These are phyloP conservation scores for Caenorhabditis macrosperma DNA, from an alignment of 2,888 invertebrate genomes.

Conservation along the genomic window DNA sequence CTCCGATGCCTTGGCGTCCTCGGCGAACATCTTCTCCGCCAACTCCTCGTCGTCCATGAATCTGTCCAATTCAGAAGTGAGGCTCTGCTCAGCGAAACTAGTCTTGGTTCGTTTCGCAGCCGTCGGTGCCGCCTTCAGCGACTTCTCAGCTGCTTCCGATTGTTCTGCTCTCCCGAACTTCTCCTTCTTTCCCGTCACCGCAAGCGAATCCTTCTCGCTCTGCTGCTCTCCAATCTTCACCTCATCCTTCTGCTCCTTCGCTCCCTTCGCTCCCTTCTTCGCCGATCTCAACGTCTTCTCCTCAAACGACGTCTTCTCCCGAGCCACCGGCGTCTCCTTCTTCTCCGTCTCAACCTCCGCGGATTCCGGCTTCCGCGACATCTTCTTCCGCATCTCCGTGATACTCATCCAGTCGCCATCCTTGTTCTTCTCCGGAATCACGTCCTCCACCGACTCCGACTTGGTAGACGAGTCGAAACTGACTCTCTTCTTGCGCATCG, in stretches of 20 bases:
- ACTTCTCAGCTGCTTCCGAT: conserved; percentile 27
- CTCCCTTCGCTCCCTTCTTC: conserved; percentile 15
- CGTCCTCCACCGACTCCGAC: conserved; percentile 48
- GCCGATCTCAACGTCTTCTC: conserved; percentile 35
- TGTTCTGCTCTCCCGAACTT: conserved; percentile 20
- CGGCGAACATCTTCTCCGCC: conserved; percentile 28
- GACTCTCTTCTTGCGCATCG: conserved; percentile 42
- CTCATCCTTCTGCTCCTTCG: conserved; percentile 2
- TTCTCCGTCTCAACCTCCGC: conserved; percentile 16
- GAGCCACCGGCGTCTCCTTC: conserved; percentile 16
- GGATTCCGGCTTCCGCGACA: conserved; percentile 23
- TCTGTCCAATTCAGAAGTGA: conserved; percentile 47
- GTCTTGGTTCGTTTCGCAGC: conserved; percentile 36
- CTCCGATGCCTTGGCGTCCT: conserved; percentile 19
- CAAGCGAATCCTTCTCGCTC: conserved; percentile 8
- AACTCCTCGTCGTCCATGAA: conserved; percentile 41
- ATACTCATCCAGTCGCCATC: conserved; percentile 39
- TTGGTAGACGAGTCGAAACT: conserved; percentile 56
- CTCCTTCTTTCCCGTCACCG: conserved; percentile 25
- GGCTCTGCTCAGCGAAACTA: conserved; percentile 51
- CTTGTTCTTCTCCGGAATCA: conserved; percentile 37
- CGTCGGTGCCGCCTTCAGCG: conserved; percentile 9
- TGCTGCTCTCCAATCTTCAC: background rate
- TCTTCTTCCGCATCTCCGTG: conserved; percentile 43
- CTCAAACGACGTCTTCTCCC: conserved; percentile 42